A percentile compares a stretch with the other conserved stretches of the same genome.
phyloP scores from a whole-genome alignment of 2,797 vertebrate species.

The Trichosurus vulpecula region DNA sequence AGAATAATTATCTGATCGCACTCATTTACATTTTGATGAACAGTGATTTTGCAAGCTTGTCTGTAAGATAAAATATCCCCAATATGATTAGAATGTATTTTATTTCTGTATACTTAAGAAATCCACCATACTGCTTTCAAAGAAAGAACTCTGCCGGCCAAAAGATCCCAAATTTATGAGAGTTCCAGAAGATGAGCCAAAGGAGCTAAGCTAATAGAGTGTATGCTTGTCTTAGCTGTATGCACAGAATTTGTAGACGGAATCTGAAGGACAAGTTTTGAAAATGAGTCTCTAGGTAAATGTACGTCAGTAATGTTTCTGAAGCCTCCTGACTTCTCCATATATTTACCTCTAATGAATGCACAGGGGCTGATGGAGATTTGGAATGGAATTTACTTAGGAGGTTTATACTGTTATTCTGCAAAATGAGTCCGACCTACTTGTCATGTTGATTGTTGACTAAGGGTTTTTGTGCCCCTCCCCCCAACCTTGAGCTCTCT shows the following conservation, averaged over 20 bases:
- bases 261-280: slow-evolving; percentile 59
- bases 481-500: slow-evolving; percentile 37
- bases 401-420: slow-evolving; percentile 55
- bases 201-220: not conserved
- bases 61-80: not conserved
- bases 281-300: slow-evolving; percentile 9
- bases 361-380: slow-evolving; percentile 38
- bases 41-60: not conserved
- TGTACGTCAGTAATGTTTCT: slow-evolving; percentile 59
- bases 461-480: not conserved
- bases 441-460: slow-evolving; percentile 53
- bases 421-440: slow-evolving; percentile 47
- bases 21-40: not conserved
- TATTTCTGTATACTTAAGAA: not conserved
- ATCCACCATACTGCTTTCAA: not conserved
- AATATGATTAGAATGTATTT: not conserved
- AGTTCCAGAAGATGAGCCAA: not conserved
- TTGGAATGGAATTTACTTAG: slow-evolving; percentile 64
- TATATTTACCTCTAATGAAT: slow-evolving; percentile 62
- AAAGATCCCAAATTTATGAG: not conserved
- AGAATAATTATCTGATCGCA: not conserved
- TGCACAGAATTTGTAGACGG: slow-evolving; percentile 35
- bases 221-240: slow-evolving; percentile 29
- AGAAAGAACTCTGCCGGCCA: not conserved
- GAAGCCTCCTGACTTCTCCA: slow-evolving; percentile 14